Conservation (phyloP, 2,113 vertebrate genomes). For the Lophius piscatorius region DNA sequence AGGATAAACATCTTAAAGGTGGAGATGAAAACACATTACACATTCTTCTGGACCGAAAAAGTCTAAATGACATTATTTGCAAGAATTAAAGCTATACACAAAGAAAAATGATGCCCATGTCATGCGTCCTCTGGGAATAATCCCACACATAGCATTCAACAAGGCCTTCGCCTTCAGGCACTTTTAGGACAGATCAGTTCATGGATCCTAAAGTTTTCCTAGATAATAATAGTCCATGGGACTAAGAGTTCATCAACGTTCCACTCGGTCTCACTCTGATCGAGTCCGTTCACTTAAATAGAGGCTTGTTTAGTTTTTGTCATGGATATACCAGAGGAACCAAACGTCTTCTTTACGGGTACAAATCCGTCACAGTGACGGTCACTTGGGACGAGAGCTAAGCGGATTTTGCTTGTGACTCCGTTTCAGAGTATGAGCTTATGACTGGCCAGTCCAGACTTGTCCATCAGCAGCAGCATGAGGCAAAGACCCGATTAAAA, state of each 20-base stretch:
- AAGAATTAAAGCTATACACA: conserved; percentile 60
- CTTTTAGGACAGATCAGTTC: conserved; percentile 76
- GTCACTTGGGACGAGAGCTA: conserved; percentile 22
- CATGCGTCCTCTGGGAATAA: conserved; percentile 51
- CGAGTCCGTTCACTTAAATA: conserved; percentile 46
- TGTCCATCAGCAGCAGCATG: conserved; percentile 57
- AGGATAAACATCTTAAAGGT: conserved; percentile 55
- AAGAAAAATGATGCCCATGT: conserved; percentile 51
- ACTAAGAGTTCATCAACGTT: conserved; percentile 70
- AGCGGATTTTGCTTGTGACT: conserved; percentile 66
- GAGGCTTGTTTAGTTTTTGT: conserved; percentile 31
- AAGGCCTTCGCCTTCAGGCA: conserved; percentile 78
- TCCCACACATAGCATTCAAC: conserved; percentile 65
- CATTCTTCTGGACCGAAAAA: conserved; percentile 45
- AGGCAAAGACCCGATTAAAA: conserved; percentile 13
- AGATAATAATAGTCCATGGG: conserved; percentile 80
- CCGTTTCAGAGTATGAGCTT: conserved; percentile 61
- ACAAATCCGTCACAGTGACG: conserved; percentile 32
- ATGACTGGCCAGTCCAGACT: conserved; percentile 51
- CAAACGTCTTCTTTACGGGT: conserved; percentile 15
- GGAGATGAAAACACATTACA: conserved; percentile 55
- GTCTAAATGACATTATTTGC: conserved; percentile 50
- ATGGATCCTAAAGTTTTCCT: conserved; percentile 51
- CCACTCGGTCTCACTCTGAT: conserved; percentile 50
- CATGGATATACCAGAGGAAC: conserved; percentile 21